Percentiles rank a stretch among this genome's conserved stretches.
phyloP scores from a whole-genome alignment of 1,140 invertebrate genomes.

The Trachelipus rathkii region DNA sequence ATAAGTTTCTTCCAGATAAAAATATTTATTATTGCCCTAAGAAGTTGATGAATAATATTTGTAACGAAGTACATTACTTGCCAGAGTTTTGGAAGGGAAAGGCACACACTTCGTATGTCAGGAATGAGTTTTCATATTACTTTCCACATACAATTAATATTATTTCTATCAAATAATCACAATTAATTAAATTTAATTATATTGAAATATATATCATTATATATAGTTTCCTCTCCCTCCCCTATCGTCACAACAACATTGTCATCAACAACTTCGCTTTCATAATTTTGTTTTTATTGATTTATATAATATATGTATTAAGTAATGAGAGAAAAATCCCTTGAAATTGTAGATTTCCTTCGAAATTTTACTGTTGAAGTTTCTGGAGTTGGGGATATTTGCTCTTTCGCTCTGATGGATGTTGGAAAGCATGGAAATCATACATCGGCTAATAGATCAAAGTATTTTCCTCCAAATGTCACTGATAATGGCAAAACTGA shows the following conservation, averaged over 20 bases:
- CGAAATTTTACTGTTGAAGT: slow-evolving; percentile 94
- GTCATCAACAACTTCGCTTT: too few relatives aligned
- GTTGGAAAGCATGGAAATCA: slow-evolving; percentile 87
- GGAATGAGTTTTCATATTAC: slow-evolving; percentile 80
- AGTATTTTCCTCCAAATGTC: slow-evolving; percentile 50
- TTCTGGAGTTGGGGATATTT: slow-evolving; percentile 93
- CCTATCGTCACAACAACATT: slow-evolving; percentile 94
- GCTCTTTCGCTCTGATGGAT: slow-evolving; percentile 95
- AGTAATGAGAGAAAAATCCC: slow-evolving; percentile 64
- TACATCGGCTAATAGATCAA: slow-evolving; percentile 63
- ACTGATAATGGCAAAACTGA: slow-evolving; percentile 92
- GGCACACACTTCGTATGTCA: slow-evolving; percentile 80
- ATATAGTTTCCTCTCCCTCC: slow-evolving; percentile 86
- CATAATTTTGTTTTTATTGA: too few relatives aligned
- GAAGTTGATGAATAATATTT: slow-evolving; percentile 76
- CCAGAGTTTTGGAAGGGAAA: slow-evolving; percentile 85
- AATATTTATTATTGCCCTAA: slow-evolving; percentile 84
- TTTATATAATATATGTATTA: slow-evolving; percentile 72
- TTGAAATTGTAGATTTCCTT: slow-evolving; percentile 94
- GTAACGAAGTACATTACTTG: slow-evolving; percentile 93
- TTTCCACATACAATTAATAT: slow-evolving; percentile 82
- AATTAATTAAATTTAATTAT: too few relatives aligned
- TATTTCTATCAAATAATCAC: too few relatives aligned
- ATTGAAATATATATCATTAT: too few relatives aligned
- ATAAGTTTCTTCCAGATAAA: slow-evolving; percentile 74